Evolutionary conservation across 2,888 invertebrate species (phyloP), one percentile per base, ranked within the genome.

Genomic region (Carcina quercana): DNA sequence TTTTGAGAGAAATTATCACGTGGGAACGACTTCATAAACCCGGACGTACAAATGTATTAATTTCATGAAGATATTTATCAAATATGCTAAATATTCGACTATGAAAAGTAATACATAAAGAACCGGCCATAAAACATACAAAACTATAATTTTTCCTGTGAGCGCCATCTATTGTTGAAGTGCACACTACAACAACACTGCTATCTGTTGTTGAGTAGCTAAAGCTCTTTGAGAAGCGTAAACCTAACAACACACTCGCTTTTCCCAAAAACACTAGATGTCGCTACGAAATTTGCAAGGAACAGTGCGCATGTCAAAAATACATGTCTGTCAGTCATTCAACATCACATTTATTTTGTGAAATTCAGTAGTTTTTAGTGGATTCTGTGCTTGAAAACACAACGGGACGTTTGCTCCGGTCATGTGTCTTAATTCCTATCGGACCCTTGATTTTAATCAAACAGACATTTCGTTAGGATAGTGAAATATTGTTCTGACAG

Each of bases 221-320:
- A 2, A 28, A 40, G 30, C 36, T 38, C 10, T 30, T 31, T 0
- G 2, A 17, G 5, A 1, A 4, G 3, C 13, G 1, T 3, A 3
- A 2, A 5, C 11, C 4, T 14, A 3, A 1, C 1, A 22, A 6
- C 3, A 6, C 1, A 37, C 38, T 22, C 30, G 15, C 13, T 28
- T 28, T 6, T 11, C 2, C 3, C 6, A 13, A 8, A 7, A 2
- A 5, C 2, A 15, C 20, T 12, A 75, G 75, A 68, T 62, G 64
- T 43, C 68, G 44, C 57, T 41, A 40, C 29, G 8, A 13, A 47
- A 44, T 38, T 53, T 34, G 50, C 49, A 50, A 59, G 54, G 55
- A 42, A 59, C 52, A 59, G 53, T 75, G 75, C 82, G 82, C 82
- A 82, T 82, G 82, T 80, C 82, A 79, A 72, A 75, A 75, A 56